Conservation (phyloP, 2,113 vertebrate species). For the Poecilia latipinna region DNA sequence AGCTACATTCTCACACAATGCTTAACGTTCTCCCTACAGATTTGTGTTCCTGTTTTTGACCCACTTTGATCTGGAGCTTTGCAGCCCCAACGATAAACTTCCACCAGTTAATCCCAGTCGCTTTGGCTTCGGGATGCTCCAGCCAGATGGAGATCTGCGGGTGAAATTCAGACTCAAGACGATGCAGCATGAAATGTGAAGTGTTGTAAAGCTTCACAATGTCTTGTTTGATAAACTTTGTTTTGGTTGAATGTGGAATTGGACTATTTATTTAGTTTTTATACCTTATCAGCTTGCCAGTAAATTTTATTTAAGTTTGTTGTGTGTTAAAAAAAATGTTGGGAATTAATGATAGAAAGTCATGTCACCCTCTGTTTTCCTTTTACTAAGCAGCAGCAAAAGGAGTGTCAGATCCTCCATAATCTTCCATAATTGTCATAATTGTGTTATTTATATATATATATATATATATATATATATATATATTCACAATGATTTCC, state of each 20-base stretch:
- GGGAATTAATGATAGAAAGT: neutral
- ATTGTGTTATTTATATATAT: too few species aligned
- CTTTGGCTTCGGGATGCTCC: slow-evolving; percentile 83
- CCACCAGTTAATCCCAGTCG: slow-evolving; percentile 79
- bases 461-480: too few species aligned
- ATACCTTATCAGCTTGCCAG: slow-evolving; percentile 2
- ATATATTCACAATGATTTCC: too few species aligned
- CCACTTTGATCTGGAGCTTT: slow-evolving; percentile 81
- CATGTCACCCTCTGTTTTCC: neutral
- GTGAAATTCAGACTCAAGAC: slow-evolving; percentile 75
- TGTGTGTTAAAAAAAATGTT: slow-evolving; percentile 4
- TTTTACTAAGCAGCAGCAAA: neutral
- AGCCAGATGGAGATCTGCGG: slow-evolving; percentile 77
- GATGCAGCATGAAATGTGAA: slow-evolving; percentile 18
- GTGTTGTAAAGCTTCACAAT: neutral
- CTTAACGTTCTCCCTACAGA: slow-evolving; percentile 49
- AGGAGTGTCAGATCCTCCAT: neutral
- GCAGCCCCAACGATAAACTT: slow-evolving; percentile 55
- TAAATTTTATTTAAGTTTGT: slow-evolving; percentile 21
- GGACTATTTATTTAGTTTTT: slow-evolving; percentile 42
- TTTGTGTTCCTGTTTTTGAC: slow-evolving; percentile 81
- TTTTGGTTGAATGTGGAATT: slow-evolving; percentile 1
- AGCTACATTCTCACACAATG: neutral
- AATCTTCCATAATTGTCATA: too few species aligned
- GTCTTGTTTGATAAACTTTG: neutral